phyloP scores from a whole-genome alignment of 2,888 invertebrate species.

The Dexiosoma caninum region DNA sequence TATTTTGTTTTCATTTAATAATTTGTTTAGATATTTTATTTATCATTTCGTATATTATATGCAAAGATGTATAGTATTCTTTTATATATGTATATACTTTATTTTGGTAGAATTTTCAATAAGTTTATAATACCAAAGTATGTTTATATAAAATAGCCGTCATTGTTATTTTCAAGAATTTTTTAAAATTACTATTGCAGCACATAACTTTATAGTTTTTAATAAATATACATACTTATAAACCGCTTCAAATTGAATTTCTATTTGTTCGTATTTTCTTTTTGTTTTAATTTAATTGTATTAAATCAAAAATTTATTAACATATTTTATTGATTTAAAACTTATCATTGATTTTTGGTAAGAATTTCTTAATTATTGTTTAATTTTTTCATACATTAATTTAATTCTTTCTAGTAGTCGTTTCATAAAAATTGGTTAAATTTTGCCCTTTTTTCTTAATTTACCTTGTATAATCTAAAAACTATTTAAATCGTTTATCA shows the following conservation, averaged over 20 bases:
- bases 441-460: slow-evolving; percentile 32
- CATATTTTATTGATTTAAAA: slow-evolving; percentile 41
- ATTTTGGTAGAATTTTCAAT: slow-evolving; percentile 51
- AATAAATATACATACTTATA: slow-evolving; percentile 33
- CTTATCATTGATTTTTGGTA: slow-evolving; percentile 61
- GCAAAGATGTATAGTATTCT: slow-evolving; percentile 38
- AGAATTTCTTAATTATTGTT: slow-evolving; percentile 51
- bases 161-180: slow-evolving; percentile 29
- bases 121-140: slow-evolving; percentile 34
- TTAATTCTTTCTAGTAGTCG: slow-evolving; percentile 31
- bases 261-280: not conserved
- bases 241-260: slow-evolving; percentile 39
- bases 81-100: slow-evolving; percentile 24
- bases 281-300: slow-evolving; percentile 23
- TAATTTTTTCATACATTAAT: slow-evolving; percentile 24
- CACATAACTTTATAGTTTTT: slow-evolving; percentile 27
- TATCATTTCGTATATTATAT: slow-evolving; percentile 37
- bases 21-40: slow-evolving; percentile 46
- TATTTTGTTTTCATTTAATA: slow-evolving; percentile 23
- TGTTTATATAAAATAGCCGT: slow-evolving; percentile 51
- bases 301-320: slow-evolving; percentile 37
- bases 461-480: slow-evolving; percentile 53
- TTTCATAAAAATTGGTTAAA: slow-evolving; percentile 47
- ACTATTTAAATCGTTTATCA: slow-evolving; percentile 60
- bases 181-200: slow-evolving; percentile 54